Evolutionary conservation across 2,113 vertebrate species (phyloP).

Genomic region (Callaeas wilsoni): DNA sequence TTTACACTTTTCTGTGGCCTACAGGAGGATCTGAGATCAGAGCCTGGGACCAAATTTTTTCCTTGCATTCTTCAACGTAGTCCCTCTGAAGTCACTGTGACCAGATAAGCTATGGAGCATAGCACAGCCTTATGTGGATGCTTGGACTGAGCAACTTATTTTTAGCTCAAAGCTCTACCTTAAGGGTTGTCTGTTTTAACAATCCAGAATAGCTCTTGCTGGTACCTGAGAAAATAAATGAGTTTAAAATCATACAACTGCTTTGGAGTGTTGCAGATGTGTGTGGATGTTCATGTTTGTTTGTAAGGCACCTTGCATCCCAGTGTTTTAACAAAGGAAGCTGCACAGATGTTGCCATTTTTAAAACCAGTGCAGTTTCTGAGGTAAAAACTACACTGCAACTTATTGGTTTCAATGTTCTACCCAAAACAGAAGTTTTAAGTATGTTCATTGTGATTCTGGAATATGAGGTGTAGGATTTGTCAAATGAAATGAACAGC

Average conservation of each 20-base stretch:
- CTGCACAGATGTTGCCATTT: not conserved
- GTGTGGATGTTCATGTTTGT: not conserved
- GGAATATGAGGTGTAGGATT: slow-evolving; percentile 20
- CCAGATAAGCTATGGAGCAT: slow-evolving; percentile 45
- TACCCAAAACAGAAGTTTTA: not conserved
- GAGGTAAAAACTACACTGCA: not conserved
- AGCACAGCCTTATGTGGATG: slow-evolving; percentile 43
- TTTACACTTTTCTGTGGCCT: not conserved
- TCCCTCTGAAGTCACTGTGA: slow-evolving; percentile 21
- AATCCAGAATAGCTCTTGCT: not conserved
- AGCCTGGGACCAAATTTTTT: not conserved
- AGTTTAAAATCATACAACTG: not conserved
- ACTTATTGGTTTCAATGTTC: not conserved
- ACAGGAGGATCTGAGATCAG: not conserved
- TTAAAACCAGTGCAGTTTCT: not conserved
- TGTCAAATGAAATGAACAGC: slow-evolving; percentile 34
- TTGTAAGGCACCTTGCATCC: not conserved
- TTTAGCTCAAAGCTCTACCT: slow-evolving; percentile 53
- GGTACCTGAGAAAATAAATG: not conserved
- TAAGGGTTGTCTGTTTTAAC: not conserved
- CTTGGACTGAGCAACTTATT: slow-evolving; percentile 6
- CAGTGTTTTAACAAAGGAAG: not conserved
- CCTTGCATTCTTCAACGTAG: not conserved
- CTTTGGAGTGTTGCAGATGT: not conserved
- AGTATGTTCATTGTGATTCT: slow-evolving; percentile 10